phyloP scores from a whole-genome alignment of 1,140 invertebrate species.

The Leptinotarsa undecemlineata region DNA sequence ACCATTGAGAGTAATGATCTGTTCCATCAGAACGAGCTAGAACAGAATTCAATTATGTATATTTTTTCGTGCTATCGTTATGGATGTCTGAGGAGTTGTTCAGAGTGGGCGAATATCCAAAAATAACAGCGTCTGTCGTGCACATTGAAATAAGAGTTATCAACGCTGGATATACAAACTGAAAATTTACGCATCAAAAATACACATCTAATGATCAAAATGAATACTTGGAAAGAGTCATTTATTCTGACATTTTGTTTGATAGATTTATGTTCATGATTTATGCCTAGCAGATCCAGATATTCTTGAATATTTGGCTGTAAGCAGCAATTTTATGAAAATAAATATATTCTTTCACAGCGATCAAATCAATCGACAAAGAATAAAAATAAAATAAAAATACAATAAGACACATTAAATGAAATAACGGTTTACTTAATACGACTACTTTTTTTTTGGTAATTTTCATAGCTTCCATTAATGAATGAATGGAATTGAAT shows the following conservation, averaged over 20 bases:
- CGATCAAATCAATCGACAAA: too few relatives aligned
- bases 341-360: too few relatives aligned
- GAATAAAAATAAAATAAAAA: too few relatives aligned
- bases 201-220: not conserved
- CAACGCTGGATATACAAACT: slow-evolving; percentile 2
- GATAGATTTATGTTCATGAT: slow-evolving; percentile 1
- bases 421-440: too few relatives aligned
- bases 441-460: too few relatives aligned
- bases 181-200: not conserved
- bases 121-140: not conserved
- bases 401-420: too few relatives aligned
- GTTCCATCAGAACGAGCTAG: not conserved
- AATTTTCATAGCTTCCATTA: too few relatives aligned
- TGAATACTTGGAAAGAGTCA: not conserved
- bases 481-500: too few relatives aligned
- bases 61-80: not conserved
- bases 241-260: not conserved
- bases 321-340: too few relatives aligned
- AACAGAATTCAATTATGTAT: not conserved
- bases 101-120: not conserved
- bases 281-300: not conserved
- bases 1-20: not conserved
- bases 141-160: not conserved
- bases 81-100: not conserved
- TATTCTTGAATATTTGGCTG: too few relatives aligned